These are phyloP conservation scores for Ceratosolen solmsi DNA, from an alignment of 1,140 invertebrate genomes.

Conservation along the genomic window DNA sequence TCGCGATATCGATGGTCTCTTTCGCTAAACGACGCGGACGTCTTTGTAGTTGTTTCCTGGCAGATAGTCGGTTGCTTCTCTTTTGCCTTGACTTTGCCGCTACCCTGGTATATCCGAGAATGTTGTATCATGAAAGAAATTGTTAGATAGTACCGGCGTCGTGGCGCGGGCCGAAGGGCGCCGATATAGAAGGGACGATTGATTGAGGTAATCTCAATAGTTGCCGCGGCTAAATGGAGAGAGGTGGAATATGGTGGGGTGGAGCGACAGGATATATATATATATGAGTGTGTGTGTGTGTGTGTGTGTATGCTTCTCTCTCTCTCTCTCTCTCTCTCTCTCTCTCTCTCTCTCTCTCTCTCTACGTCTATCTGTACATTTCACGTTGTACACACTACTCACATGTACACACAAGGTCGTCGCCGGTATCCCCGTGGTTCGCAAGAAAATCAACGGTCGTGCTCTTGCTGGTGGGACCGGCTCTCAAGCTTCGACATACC, in stretches of 20 bases:
- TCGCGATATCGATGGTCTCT: neutral
- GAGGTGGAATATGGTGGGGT: neutral
- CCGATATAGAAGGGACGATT: neutral
- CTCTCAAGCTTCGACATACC: neutral
- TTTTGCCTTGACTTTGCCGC: neutral
- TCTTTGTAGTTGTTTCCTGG: too few relatives aligned
- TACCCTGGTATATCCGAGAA: neutral
- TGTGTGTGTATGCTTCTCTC: neutral
- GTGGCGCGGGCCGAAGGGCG: too few relatives aligned
- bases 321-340: conserved; percentile 3
- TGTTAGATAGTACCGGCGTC: neutral
- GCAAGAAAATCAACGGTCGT: too few relatives aligned
- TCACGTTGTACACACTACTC: neutral
- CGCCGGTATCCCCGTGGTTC: too few relatives aligned
- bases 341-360: conserved; percentile 1
- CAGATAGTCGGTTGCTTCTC: too few relatives aligned
- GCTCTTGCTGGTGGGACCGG: neutral
- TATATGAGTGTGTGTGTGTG: neutral
- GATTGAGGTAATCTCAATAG: neutral
- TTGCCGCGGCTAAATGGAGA: too few relatives aligned
- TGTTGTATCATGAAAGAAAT: neutral
- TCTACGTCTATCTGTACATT: neutral
- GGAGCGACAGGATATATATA: neutral
- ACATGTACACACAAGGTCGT: too few relatives aligned
- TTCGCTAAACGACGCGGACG: neutral